A percentile compares a stretch with the other conserved stretches of the same genome.
Evolutionary conservation across 1,140 invertebrate species (phyloP).

Genomic region (Panulirus ornatus): DNA sequence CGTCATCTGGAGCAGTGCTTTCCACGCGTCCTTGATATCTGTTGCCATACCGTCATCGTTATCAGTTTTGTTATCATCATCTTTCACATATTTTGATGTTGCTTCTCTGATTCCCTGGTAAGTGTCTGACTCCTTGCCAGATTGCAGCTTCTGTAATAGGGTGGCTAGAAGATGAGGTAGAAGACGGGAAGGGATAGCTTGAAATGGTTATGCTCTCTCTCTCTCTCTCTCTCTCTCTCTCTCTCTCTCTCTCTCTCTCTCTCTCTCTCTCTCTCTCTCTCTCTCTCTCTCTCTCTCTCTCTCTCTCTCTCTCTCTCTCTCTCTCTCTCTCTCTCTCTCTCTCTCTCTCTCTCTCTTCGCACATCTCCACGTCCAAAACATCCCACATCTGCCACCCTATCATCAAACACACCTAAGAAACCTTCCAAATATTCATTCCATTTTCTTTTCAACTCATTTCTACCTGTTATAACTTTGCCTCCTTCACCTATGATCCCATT

Average conservation of each 20-base stretch:
- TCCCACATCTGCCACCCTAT: too few species aligned
- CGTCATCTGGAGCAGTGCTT: too few species aligned
- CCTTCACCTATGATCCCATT: too few species aligned
- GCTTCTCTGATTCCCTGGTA: background rate
- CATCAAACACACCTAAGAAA: too few species aligned
- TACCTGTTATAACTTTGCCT: background rate
- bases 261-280: slow-evolving; percentile 23
- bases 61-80: background rate
- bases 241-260: slow-evolving; percentile 7
- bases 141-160: too few species aligned
- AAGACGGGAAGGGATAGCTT: too few species aligned
- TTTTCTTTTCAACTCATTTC: background rate
- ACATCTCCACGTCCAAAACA: too few species aligned
- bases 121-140: too few species aligned
- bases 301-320: slow-evolving; percentile 36
- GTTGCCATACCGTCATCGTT: too few species aligned
- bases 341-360: slow-evolving; percentile 2
- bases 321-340: background rate
- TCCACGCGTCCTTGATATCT: too few species aligned
- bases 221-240: background rate
- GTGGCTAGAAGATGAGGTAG: too few species aligned
- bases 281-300: slow-evolving; percentile 36
- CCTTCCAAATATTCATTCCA: too few species aligned
- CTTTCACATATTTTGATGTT: background rate
- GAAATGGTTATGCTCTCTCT: background rate